A percentile compares a stretch with the other conserved stretches of the same genome.
Evolutionary conservation across 2,113 vertebrate species (phyloP).

Genomic region (Chloropsis hardwickii): DNA sequence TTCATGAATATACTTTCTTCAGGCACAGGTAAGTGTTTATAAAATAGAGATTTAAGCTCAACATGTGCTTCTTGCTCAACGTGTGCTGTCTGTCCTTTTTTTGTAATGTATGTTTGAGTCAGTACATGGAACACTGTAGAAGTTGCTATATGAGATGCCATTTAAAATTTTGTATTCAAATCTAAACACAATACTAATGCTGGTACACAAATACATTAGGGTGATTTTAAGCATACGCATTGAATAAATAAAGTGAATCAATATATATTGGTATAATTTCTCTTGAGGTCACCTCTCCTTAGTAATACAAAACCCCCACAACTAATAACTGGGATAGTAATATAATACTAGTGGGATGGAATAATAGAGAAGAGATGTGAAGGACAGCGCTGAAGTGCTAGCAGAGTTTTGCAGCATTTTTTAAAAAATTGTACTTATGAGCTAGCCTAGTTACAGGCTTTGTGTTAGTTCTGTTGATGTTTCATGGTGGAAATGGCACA

Average conservation of each 20-base stretch:
- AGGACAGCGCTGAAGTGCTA: not conserved
- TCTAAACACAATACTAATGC: not conserved
- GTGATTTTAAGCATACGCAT: not conserved
- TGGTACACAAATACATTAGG: not conserved
- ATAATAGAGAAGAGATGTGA: not conserved
- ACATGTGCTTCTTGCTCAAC: not conserved
- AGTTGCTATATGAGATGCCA: not conserved
- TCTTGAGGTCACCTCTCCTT: not conserved
- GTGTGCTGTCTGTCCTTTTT: not conserved
- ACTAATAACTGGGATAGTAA: not conserved
- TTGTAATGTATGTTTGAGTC: not conserved
- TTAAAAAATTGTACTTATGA: not conserved
- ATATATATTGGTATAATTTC: not conserved
- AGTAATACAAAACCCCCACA: not conserved
- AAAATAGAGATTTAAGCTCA: not conserved
- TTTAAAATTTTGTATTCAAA: not conserved
- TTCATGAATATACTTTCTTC: constrained; percentile 29
- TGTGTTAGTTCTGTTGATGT: not conserved
- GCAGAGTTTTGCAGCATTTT: not conserved
- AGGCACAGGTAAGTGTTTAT: constrained; percentile 77
- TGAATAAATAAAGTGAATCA: not conserved
- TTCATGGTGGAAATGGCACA: not conserved
- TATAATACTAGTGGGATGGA: not conserved
- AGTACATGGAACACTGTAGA: not conserved
- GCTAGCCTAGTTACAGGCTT: not conserved